A percentile compares a stretch with the other conserved stretches of the same genome.
Conservation (phyloP, 2,113 vertebrate species). For the Coreoperca whiteheadi region DNA sequence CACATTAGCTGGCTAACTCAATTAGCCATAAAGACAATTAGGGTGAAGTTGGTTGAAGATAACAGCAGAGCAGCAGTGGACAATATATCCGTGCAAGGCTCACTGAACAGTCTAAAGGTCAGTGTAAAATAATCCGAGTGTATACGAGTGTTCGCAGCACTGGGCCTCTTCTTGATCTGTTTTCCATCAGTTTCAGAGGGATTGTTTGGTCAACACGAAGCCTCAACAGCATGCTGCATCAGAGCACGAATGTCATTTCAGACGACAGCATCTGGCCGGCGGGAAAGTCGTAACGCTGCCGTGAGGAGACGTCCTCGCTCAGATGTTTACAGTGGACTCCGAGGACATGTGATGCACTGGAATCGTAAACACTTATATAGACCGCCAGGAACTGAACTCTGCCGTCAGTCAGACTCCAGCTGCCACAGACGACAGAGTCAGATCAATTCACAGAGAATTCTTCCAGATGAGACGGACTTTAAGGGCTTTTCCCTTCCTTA, state of each 20-base stretch:
- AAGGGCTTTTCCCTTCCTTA: conserved; percentile 54
- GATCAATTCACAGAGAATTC: conserved; percentile 18
- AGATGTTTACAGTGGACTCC: conserved; percentile 31
- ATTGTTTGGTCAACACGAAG: conserved; percentile 44
- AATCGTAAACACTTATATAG: conserved; percentile 68
- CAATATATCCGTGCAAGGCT: conserved; percentile 26
- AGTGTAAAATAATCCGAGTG: conserved; percentile 17
- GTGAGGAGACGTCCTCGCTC: conserved; percentile 27
- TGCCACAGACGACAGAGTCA: conserved; percentile 50
- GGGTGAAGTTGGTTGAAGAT: conserved; percentile 5
- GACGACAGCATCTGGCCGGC: conserved; percentile 25
- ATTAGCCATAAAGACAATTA: conserved; percentile 38
- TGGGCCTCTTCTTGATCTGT: conserved; percentile 54
- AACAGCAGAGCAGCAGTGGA: conserved; percentile 21
- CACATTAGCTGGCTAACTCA: conserved; percentile 39
- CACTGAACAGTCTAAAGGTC: conserved; percentile 37
- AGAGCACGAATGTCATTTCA: conserved; percentile 12
- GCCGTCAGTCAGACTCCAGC: conserved; percentile 60
- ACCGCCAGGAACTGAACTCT: conserved; percentile 56
- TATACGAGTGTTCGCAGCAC: neutral
- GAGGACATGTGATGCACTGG: conserved; percentile 41
- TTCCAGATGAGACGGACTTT: conserved; percentile 49
- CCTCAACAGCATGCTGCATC: neutral
- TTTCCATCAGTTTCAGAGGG: conserved; percentile 62
- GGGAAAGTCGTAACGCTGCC: conserved; percentile 2